A percentile compares a stretch with the other conserved stretches of the same genome.
These are phyloP conservation scores for Dermatemys mawii DNA, from an alignment of 2,113 vertebrate genomes.

Conservation along the genomic window DNA sequence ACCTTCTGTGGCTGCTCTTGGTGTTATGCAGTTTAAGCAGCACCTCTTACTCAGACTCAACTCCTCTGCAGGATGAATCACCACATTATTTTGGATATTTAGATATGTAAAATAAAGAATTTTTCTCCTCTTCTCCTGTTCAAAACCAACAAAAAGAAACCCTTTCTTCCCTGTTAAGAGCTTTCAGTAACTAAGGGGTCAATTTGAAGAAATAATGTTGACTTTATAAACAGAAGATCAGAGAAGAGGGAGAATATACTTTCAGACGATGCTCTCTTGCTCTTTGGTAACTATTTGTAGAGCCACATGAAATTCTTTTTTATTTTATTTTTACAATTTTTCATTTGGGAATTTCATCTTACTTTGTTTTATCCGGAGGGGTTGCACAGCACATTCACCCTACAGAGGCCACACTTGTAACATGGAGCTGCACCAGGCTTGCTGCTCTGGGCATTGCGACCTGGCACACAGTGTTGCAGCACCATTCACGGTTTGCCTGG, in stretches of 20 bases:
- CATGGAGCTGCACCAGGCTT: neutral
- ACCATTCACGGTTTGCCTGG: neutral
- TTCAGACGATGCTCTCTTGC: neutral
- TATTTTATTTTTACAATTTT: neutral
- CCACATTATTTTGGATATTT: neutral
- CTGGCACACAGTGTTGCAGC: neutral
- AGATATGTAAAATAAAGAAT: neutral
- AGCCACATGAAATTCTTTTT: neutral
- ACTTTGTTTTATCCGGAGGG: neutral
- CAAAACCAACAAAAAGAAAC: neutral
- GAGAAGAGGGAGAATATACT: rapidly evolving
- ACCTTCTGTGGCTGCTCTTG: neutral
- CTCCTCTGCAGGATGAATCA: neutral
- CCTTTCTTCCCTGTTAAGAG: neutral
- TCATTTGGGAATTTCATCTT: neutral
- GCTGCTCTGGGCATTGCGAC: neutral
- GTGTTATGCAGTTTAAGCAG: neutral
- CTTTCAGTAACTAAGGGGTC: neutral
- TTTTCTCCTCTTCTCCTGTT: too few relatives aligned
- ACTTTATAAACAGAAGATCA: neutral
- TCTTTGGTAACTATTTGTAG: neutral
- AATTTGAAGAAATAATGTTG: neutral
- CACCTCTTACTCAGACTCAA: neutral
- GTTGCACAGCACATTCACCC: neutral
- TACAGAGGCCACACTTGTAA: neutral